Evolutionary conservation across 2,113 vertebrate genomes (phyloP), one percentile per base, ranked within the genome.

Genomic region (Smithornis capensis): DNA sequence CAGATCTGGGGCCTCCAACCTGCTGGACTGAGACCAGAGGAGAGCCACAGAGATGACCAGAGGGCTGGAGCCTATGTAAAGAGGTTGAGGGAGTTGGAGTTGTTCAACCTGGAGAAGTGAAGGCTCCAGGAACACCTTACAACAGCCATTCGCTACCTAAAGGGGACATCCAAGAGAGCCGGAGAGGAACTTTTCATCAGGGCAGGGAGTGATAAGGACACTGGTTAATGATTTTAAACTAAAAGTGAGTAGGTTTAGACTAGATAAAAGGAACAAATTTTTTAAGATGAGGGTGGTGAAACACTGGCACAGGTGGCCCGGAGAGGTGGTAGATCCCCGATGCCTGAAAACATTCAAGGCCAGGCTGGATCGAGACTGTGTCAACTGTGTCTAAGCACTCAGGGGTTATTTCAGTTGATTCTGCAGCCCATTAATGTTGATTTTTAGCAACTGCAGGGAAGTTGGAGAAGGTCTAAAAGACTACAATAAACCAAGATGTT

Each of bases 311-410:
- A 44, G 28, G 28, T 59, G n/a, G 7, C 27, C 59, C 71, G 74
- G 59, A 49, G 29, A 74, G 12, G 37, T 24, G 7, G 27, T 28
- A 59, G 22, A 38, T 5, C 3, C 6, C 14, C 47, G 19, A 3
- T 42, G 14, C 14, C n/a, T 3, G 0, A 38, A 35, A 56, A 64
- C 31, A 29, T 13, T 37, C 47, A 57, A 71, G 42, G 16, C 27
- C 19, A 67, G 52, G 37, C 3, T 62, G 42, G 16, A 73, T 0
- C 0, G 0, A 19, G n/a, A 68, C 18, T 7, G 4, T 37, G 13
- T 76, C 64, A 82, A 65, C 40, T 79, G 18, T 31, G 14, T 50
- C 33, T 82, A 81, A 89, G 37, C 40, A 67, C 29, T 56, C 35
- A 67, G 56, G 40, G 44, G 63, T 75, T 74, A 60, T 75, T 47